Base-by-base conservation (phyloP, 2,797 vertebrate species). In the Masticophis lateralis region DNA sequence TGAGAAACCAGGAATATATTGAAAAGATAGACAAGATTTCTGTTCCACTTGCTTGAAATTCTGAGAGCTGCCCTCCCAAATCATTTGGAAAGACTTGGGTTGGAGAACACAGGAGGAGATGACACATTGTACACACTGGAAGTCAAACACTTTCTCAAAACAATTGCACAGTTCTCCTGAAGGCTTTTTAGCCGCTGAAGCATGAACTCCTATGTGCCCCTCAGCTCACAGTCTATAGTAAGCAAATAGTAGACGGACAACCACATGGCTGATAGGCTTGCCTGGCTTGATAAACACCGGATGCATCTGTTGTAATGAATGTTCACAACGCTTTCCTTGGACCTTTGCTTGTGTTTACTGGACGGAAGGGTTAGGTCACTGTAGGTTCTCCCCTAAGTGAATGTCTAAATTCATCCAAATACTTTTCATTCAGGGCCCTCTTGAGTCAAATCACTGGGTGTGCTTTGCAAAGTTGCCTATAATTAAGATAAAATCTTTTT, bases 401-500 rank as follows among this genome's bases (percentile, higher is more conserved):
- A 96, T 94, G 95, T 92, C 90, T 37, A 91, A 89, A 93, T 93
- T 90, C 90, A 87, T 92, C 12, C 92, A 93, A 90, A 94, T 95
- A 92, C 88, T 51, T 53, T 93, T 96, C 95, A 56, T 95, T 95
- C 92, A 57, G 93, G 92, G 89, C 74, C 9, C 79, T 95, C 95
- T 91, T 91, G 95, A 95, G 55, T 93, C 88, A 97, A 97, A 96
- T 92, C 74, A 63, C 88, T 94, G 95, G 92, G 87, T 0, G 0
- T 92, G 90, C 94, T 97, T 96, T 3, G 2, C 86, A 79, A 94
- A 96, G 6, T 51, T 0, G 1, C 94, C 93, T 96, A 90, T 97
- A 95, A 96, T 96, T 95, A 95, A 94, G 94, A 95, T 91, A 90
- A 74, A 92, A 90, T 95, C 95, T 92, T 95, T 95, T 92, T 56